Conservation (phyloP, 2,888 invertebrate genomes). For the Desoria tigrina region DNA sequence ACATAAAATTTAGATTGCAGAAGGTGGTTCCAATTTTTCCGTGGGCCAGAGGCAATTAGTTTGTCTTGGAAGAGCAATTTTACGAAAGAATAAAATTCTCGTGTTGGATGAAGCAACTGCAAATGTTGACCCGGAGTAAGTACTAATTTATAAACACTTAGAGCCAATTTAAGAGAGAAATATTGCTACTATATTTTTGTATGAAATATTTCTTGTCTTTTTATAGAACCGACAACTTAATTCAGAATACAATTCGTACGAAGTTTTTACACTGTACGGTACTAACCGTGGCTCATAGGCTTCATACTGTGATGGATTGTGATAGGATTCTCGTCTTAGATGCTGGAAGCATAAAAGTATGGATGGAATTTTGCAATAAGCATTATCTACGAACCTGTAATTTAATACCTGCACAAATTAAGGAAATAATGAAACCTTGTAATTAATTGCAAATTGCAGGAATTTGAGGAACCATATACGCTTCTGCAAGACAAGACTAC, state of each 20-base stretch:
- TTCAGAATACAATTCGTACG: conserved; percentile 77
- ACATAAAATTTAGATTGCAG: conserved; percentile 49
- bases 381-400: not conserved
- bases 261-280: conserved; percentile 83
- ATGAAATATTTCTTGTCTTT: not conserved
- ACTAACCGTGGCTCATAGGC: conserved; percentile 84
- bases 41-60: conserved; percentile 60
- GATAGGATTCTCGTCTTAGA: conserved; percentile 86
- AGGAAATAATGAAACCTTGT: not conserved
- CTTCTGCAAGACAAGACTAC: conserved; percentile 40
- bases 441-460: conserved; percentile 29
- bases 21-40: conserved; percentile 57
- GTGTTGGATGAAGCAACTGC: conserved; percentile 60
- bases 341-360: conserved; percentile 67
- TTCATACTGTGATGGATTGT: conserved; percentile 91
- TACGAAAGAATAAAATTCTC: conserved; percentile 57
- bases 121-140: conserved; percentile 57
- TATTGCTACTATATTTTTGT: not conserved
- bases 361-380: not conserved
- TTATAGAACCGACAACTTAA: conserved; percentile 74
- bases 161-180: not conserved
- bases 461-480: conserved; percentile 46
- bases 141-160: not conserved
- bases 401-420: not conserved
- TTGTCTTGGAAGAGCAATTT: conserved; percentile 59